phyloP scores from a whole-genome alignment of 2,113 vertebrate genomes.

The Myotis brandtii region DNA sequence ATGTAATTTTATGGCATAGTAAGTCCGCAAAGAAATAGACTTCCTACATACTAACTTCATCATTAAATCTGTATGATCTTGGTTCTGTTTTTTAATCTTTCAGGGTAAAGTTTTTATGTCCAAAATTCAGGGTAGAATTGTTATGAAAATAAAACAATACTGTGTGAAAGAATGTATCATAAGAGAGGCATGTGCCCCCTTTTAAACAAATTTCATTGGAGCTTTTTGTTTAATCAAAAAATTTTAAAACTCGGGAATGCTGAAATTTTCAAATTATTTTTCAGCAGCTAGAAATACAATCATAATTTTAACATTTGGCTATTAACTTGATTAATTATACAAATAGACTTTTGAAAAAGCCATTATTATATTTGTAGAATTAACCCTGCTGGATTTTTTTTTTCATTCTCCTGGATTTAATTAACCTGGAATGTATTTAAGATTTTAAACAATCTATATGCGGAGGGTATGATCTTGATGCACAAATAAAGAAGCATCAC shows the following conservation, averaged over 20 bases:
- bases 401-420: not conserved
- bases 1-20: not conserved
- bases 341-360: not conserved
- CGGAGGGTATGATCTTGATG: not conserved
- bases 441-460: not conserved
- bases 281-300: not conserved
- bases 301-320: not conserved
- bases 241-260: not conserved
- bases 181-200: not conserved
- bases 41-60: not conserved
- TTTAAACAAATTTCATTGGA: not conserved
- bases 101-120: not conserved
- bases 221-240: not conserved
- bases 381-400: not conserved
- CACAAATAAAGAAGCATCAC: not conserved
- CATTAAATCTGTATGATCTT: not conserved
- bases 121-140: not conserved
- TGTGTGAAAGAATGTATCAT: not conserved
- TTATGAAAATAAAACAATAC: not conserved
- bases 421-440: slow-evolving; percentile 7
- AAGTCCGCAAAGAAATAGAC: not conserved
- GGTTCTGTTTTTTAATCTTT: not conserved
- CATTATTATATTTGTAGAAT: not conserved
- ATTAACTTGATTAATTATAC: not conserved
- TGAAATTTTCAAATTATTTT: slow-evolving; percentile 8